phyloP scores from a whole-genome alignment of 1,140 invertebrate species.

The Megalonaias nervosa region DNA sequence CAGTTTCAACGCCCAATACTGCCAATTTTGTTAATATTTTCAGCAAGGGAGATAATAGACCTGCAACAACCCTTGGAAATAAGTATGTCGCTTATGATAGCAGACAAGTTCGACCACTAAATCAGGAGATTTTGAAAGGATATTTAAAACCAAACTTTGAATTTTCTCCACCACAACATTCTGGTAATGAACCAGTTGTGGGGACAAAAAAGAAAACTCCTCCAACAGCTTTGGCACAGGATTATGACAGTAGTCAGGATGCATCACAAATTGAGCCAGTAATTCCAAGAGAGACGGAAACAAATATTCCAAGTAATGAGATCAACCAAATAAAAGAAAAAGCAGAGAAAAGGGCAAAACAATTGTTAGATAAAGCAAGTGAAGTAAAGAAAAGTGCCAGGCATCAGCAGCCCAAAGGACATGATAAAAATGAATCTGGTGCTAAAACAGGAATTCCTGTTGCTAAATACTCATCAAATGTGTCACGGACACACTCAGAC shows the following conservation, averaged over 20 bases:
- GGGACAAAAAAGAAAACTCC: conserved; percentile 48
- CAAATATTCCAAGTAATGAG: conserved; percentile 39
- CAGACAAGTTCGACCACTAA: conserved; percentile 48
- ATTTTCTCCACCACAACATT: conserved; percentile 48
- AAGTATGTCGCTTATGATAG: conserved; percentile 52
- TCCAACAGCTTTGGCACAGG: conserved; percentile 53
- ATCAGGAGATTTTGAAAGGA: conserved; percentile 44
- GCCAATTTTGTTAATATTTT: conserved; percentile 34
- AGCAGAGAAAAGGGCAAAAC: conserved; percentile 37
- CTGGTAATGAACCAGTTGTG: conserved; percentile 48
- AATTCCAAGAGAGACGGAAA: conserved; percentile 32
- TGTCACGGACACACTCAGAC: conserved; percentile 50
- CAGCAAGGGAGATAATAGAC: conserved; percentile 36
- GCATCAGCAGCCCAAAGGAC: conserved; percentile 18
- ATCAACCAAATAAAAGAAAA: conserved; percentile 48
- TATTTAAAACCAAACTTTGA: conserved; percentile 47
- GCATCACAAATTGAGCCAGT: conserved; percentile 40
- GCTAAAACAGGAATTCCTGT: conserved; percentile 50
- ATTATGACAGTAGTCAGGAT: conserved; percentile 62
- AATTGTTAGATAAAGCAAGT: conserved; percentile 13
- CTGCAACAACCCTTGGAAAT: conserved; percentile 40
- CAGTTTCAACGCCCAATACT: conserved; percentile 24
- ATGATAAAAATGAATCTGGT: conserved; percentile 23
- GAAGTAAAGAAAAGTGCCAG: conserved; percentile 24
- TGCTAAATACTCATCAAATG: conserved; percentile 34